A percentile compares a stretch with the other conserved stretches of the same genome.
These are phyloP conservation scores for Odontomachus brunneus DNA, from an alignment of 1,140 invertebrate species.

Conservation along the genomic window DNA sequence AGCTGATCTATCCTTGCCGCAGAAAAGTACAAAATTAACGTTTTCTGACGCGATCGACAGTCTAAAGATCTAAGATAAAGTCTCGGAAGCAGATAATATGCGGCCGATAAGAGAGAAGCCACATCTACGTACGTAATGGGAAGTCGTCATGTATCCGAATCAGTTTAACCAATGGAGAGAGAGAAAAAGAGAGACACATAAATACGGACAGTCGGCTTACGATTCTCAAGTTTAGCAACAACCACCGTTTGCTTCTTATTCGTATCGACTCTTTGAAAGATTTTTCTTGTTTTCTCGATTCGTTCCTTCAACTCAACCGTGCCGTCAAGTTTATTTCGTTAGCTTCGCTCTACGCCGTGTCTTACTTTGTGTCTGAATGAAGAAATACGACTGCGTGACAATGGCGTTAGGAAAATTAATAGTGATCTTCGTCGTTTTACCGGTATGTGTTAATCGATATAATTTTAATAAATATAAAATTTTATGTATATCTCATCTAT, in stretches of 20 bases:
- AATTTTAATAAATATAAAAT: not conserved
- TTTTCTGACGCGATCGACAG: constrained; percentile 6
- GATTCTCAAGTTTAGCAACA: not conserved
- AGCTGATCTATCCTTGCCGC: constrained; percentile 18
- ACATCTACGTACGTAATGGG: not conserved
- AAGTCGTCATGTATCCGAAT: constrained; percentile 41
- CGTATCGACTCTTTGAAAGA: not conserved
- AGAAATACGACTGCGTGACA: not conserved
- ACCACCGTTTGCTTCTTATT: not conserved
- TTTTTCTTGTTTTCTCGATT: too few species aligned
- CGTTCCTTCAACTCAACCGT: too few species aligned
- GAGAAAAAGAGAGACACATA: not conserved
- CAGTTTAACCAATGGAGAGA: constrained; percentile 18
- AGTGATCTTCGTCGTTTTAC: not conserved
- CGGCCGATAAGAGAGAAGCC: constrained; percentile 36
- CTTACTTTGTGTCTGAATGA: not conserved
- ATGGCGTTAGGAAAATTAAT: not conserved
- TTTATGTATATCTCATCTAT: too few species aligned
- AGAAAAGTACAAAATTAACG: constrained; percentile 16
- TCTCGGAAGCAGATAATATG: constrained; percentile 52
- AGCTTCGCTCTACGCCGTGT: too few species aligned
- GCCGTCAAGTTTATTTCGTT: not conserved
- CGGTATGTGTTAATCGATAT: not conserved
- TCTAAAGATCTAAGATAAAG: constrained; percentile 40
- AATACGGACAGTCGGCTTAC: not conserved